Base-by-base conservation (phyloP, 1,140 invertebrate genomes). In the Pogonognathellus flavescens region DNA sequence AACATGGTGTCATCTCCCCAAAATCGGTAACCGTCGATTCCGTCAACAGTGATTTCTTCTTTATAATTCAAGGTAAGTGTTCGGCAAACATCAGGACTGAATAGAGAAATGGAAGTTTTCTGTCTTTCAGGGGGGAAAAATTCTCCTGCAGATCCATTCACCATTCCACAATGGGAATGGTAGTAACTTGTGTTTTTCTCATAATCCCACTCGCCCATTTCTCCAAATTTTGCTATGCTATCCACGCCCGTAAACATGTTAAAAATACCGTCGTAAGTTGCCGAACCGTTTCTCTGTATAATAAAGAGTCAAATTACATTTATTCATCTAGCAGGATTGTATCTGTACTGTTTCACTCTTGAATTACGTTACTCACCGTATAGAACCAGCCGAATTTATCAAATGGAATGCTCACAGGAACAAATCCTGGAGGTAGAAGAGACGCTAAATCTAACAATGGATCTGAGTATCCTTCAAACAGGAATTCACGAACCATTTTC, bases 371-470 rank as follows among this genome's bases (percentile, higher is more conserved):
- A 60, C 52, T 91, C 92, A 96, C 95, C 90, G 93, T 92, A 90
- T 95, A 96, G 91, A 96, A 96, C 93, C 95, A 94, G 41, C 94
- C 95, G 90, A 96, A 96, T 88, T 92, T 93, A 89, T 95, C 95
- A 53, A 93, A 93, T 0, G 92, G 93, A 6, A 94, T 93, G 20
- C 84, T 76, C 1, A 93, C 91, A 2, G 92, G 92, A 2, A 91
- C 92, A 0, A 91, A 89, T 11, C 90, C 90, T 2, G 89, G 90
- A 1, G 93, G 93, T 59, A 94, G 84, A 85, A 91, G 92, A 59
- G 92, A 92, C 0, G 93, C 93, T 52, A 95, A 89, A 31, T 93
- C 92, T 55, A 96, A 92, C 18, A 96, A 90, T 0, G 91, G 87
- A 89, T 97, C 95, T 0, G 92, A 91, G 88, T 95, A 96, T 0